phyloP scores from a whole-genome alignment of 2,888 invertebrate genomes.

The Calameuta idolon region DNA sequence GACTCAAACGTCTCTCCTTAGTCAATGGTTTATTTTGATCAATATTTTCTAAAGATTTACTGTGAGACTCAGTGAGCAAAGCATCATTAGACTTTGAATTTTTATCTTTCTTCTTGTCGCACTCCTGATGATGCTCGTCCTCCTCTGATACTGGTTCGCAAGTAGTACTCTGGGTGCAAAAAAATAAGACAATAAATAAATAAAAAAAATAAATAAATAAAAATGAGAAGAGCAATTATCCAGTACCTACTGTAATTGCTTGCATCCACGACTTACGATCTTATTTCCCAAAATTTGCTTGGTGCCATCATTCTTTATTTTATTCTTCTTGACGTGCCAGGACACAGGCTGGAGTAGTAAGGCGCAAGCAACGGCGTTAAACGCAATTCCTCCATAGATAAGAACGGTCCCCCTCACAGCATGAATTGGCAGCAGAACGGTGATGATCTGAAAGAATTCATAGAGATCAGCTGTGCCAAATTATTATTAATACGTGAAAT shows the following conservation, averaged over 20 bases:
- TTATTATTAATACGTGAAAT: not conserved
- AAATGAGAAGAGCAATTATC: not conserved
- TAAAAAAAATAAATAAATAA: not conserved
- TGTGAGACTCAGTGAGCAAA: conserved; percentile 18
- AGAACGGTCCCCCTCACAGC: conserved; percentile 77
- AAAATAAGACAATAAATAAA: not conserved
- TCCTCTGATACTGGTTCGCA: not conserved
- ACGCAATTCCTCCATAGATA: conserved; percentile 75
- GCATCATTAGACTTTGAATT: conserved; percentile 16
- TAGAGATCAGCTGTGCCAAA: not conserved
- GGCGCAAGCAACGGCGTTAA: conserved; percentile 77
- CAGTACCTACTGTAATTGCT: not conserved
- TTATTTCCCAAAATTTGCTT: not conserved
- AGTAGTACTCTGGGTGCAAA: not conserved
- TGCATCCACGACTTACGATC: not conserved
- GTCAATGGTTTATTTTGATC: conserved; percentile 20
- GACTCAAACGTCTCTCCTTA: conserved; percentile 15
- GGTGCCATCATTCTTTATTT: not conserved
- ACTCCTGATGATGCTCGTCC: not conserved
- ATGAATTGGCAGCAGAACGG: conserved; percentile 72
- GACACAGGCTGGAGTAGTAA: conserved; percentile 80
- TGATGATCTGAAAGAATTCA: conserved; percentile 70
- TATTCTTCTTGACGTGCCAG: conserved; percentile 74
- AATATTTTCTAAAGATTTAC: conserved; percentile 41
- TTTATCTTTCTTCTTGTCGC: conserved; percentile 18